Conservation (phyloP, 2,888 invertebrate genomes). For the Allacma fusca region DNA sequence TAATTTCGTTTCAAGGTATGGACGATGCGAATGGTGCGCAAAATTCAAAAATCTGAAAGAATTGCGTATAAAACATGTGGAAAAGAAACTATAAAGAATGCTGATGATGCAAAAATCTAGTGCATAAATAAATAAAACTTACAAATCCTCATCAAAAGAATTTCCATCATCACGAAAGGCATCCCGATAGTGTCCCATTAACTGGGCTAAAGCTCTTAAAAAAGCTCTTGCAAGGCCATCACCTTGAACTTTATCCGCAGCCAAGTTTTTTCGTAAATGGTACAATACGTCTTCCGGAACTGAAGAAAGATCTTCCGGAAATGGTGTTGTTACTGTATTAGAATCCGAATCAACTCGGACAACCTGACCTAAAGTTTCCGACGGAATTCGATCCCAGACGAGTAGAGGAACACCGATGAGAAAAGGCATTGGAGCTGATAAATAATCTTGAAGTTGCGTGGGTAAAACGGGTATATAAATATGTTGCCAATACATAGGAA, state of each 20-base stretch:
- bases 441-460: constrained; percentile 84
- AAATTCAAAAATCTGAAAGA: constrained; percentile 84
- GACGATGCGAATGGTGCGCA: constrained; percentile 82
- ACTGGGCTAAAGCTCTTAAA: constrained; percentile 85
- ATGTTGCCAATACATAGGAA: constrained; percentile 99
- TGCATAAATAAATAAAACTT: constrained; percentile 34
- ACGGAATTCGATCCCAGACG: constrained; percentile 75
- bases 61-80: constrained; percentile 71
- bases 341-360: constrained; percentile 93
- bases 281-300: constrained; percentile 89
- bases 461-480: constrained; percentile 97
- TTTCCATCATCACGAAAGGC: constrained; percentile 72
- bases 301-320: constrained; percentile 82
- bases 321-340: constrained; percentile 84
- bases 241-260: constrained; percentile 70
- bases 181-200: constrained; percentile 94
- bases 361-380: constrained; percentile 86
- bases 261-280: constrained; percentile 58
- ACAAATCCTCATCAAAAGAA: constrained; percentile 57
- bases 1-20: constrained; percentile 84
- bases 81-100: constrained; percentile 67
- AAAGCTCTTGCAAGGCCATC: constrained; percentile 94
- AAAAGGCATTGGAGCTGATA: constrained; percentile 97
- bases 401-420: constrained; percentile 91
- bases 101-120: background rate